Percentiles rank a stretch among this genome's conserved stretches.
phyloP scores from a whole-genome alignment of 2,797 vertebrate species.

The Muraenolepis orangiensis region DNA sequence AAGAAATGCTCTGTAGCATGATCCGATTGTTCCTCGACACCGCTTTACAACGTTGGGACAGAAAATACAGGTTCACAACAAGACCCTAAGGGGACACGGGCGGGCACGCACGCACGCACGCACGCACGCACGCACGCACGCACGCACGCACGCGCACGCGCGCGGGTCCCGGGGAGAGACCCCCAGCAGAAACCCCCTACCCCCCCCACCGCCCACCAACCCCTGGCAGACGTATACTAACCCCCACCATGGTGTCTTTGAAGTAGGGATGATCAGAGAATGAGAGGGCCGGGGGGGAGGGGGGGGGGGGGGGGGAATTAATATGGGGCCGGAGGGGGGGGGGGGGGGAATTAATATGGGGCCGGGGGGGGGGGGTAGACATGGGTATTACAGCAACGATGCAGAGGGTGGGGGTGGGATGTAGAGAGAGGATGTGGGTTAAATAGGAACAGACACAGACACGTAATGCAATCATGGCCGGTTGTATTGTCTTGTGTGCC shows the following conservation, averaged over 20 bases:
- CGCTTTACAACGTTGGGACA: neutral
- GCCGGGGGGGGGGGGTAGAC: conserved; percentile 18
- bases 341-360: neutral
- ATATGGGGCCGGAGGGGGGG: neutral
- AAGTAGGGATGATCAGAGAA: neutral
- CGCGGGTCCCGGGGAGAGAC: too few relatives aligned
- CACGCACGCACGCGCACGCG: too few relatives aligned
- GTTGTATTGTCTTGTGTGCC: neutral
- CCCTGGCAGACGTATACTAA: neutral
- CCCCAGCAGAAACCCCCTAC: neutral
- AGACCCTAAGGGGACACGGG: neutral
- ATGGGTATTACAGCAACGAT: neutral
- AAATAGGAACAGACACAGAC: neutral
- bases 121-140: too few relatives aligned
- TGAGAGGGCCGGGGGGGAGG: too few relatives aligned
- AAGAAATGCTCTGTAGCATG: neutral
- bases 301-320: neutral
- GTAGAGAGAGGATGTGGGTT: neutral
- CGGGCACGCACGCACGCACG: too few relatives aligned
- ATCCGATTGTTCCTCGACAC: neutral
- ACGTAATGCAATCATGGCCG: neutral
- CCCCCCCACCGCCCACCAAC: neutral
- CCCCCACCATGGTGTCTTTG: neutral
- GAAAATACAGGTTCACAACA: neutral
- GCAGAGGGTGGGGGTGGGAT: conserved; percentile 1